Evolutionary conservation across 2,888 invertebrate genomes (phyloP).

Genomic region (Epinotia nisella): DNA sequence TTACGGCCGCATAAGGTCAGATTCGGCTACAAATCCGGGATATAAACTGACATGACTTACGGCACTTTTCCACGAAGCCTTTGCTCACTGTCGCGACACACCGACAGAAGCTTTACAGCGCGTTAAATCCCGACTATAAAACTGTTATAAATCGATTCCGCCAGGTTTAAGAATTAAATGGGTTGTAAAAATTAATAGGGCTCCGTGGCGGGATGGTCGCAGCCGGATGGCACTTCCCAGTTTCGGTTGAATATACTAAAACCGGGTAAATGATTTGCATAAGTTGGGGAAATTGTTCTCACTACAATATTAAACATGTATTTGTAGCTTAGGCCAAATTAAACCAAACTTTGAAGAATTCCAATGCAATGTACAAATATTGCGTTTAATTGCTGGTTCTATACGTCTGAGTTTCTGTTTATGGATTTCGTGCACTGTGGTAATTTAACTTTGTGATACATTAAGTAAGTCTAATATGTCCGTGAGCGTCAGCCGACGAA

Average conservation of each 20-base stretch:
- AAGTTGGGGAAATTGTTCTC: neutral
- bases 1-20: conserved; percentile 1
- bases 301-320: neutral
- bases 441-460: no score
- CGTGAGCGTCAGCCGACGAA: no score
- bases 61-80: neutral
- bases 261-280: conserved; percentile 9
- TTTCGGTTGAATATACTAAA: conserved; percentile 52
- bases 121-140: conserved; percentile 75
- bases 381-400: no score
- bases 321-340: neutral
- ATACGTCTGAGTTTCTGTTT: no score
- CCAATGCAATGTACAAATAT: no score
- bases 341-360: no score
- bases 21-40: conserved; percentile 1
- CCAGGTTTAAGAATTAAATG: conserved; percentile 82
- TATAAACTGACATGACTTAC: conserved; percentile 1
- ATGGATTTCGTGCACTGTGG: no score
- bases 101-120: conserved; percentile 40
- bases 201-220: conserved; percentile 67
- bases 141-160: conserved; percentile 81
- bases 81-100: conserved; percentile 12
- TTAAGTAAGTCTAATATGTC: no score
- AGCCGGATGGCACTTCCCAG: conserved; percentile 64
- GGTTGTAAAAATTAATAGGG: conserved; percentile 82